Evolutionary conservation across 2,113 vertebrate genomes (phyloP).

Genomic region (Laterallus jamaicensis): DNA sequence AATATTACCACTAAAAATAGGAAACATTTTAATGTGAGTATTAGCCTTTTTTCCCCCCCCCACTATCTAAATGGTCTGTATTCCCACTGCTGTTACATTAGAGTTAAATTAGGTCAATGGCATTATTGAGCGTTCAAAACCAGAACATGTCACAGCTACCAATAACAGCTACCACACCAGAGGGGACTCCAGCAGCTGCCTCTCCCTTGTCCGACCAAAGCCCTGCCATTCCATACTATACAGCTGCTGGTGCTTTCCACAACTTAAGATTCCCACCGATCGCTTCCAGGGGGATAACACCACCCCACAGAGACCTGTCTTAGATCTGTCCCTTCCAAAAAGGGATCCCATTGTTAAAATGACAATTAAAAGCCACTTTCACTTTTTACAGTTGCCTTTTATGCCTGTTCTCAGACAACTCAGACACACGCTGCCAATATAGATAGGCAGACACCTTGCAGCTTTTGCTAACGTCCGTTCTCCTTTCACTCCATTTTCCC

Average conservation of each 20-base stretch:
- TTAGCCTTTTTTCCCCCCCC: background rate
- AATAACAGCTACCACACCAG: background rate
- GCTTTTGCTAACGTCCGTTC: background rate
- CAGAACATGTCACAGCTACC: background rate
- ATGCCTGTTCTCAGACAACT: background rate
- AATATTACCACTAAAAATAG: background rate
- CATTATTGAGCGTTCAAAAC: background rate
- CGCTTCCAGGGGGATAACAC: background rate
- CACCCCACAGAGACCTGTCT: background rate
- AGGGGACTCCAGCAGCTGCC: background rate
- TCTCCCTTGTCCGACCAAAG: background rate
- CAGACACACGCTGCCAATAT: background rate
- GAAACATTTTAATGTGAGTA: background rate
- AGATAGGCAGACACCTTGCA: background rate
- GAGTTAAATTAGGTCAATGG: background rate
- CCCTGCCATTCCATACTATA: background rate
- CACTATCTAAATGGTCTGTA: background rate
- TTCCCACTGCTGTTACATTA: background rate
- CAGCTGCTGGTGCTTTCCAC: background rate
- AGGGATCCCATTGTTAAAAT: background rate
- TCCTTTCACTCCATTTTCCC: background rate
- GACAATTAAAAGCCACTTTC: background rate
- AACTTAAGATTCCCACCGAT: background rate
- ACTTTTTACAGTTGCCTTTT: background rate
- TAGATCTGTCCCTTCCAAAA: background rate